Conservation (phyloP, 2,888 invertebrate genomes). For the Laothoe populi region DNA sequence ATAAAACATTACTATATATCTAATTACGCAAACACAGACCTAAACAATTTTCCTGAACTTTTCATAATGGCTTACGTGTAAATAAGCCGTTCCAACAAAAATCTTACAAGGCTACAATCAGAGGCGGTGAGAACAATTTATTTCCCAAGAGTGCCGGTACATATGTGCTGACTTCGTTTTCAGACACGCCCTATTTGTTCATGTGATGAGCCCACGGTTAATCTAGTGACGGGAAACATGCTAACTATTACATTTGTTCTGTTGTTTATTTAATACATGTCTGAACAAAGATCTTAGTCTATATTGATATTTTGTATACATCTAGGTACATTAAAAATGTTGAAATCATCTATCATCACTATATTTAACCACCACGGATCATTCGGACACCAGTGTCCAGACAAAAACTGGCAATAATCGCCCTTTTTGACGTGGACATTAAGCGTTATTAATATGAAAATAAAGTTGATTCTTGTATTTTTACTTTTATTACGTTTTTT, state of each 20-base stretch:
- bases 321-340: background rate
- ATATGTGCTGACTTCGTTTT: slow-evolving; percentile 72
- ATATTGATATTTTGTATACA: background rate
- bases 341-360: too few species aligned
- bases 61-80: slow-evolving; percentile 30
- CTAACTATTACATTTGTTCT: slow-evolving; percentile 21
- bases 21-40: background rate
- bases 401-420: too few species aligned
- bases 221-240: slow-evolving; percentile 25
- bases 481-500: too few species aligned
- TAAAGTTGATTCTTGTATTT: too few species aligned
- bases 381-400: too few species aligned
- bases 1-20: background rate
- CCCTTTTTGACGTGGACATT: too few species aligned
- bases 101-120: slow-evolving; percentile 71
- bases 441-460: too few species aligned
- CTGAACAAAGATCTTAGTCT: background rate
- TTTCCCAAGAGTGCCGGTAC: slow-evolving; percentile 77
- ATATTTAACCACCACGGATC: too few species aligned
- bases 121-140: slow-evolving; percentile 69
- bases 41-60: slow-evolving; percentile 25
- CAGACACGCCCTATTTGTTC: slow-evolving; percentile 77
- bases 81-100: slow-evolving; percentile 49
- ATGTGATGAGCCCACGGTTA: slow-evolving; percentile 57
- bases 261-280: slow-evolving; percentile 9